Evolutionary conservation across 2,113 vertebrate species (phyloP), one percentile per base, ranked within the genome.

Genomic region (Megalops atlanticus): DNA sequence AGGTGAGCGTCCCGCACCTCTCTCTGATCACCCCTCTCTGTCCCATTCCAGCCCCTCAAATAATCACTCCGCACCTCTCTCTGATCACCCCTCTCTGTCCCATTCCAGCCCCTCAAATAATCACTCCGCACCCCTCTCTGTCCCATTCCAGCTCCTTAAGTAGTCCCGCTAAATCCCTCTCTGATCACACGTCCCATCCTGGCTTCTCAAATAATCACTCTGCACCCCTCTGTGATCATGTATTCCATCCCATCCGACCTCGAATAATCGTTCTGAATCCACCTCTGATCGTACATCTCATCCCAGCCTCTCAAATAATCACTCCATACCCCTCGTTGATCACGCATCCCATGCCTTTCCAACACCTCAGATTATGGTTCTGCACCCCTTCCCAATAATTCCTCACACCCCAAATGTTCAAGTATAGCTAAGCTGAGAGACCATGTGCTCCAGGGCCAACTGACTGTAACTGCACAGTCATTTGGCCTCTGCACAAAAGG

Each of bases 1-100:
- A 94, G 97, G 98, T 97, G 91, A 94, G 95, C 90, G 15, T n/a
- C 16, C n/a, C n/a, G 21, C 52, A n/a, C 6, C 24, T 8, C 24
- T 64, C 24, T 11, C 58, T n/a, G 2, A 1, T 4, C n/a, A 2
- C 6, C 14, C 58, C 3, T 2, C n/a, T 10, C 12, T 10, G 8
- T 31, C n/a, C 58, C 58, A 24, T 16, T 24, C 24, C 49, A 31
- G n/a, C 24, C 21, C n/a, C n/a, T n/a, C n/a, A n/a, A n/a, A n/a
- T n/a, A n/a, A n/a, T n/a, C 18, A 1, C 18, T 21, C n/a, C n/a
- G 21, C 52, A n/a, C 6, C 24, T 8, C 24, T 64, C 24, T 11
- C 58, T n/a, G 2, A 1, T 4, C n/a, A 2, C 6, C 14, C 58
- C 3, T 2, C n/a, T 10, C 12, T 10, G 8, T 31, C n/a, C 58